Evolutionary conservation across 2,113 vertebrate species (phyloP), one percentile per base, ranked within the genome.

Genomic region (Scomber scombrus): DNA sequence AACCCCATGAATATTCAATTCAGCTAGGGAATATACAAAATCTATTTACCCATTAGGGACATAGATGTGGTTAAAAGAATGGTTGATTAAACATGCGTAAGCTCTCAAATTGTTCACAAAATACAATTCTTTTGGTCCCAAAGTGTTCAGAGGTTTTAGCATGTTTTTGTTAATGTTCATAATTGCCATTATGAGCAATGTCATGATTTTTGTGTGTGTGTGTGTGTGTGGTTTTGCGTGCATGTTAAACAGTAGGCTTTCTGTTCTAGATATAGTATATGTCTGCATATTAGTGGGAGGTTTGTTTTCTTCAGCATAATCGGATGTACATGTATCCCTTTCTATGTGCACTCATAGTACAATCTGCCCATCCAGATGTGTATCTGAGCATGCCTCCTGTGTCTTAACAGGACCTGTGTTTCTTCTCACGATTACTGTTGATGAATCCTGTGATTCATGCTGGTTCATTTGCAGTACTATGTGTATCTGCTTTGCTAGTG

Each of bases 1-100:
- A 85, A 80, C 47, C 78, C 9, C 0, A 75, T 82, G 78, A 85
- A 82, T 88, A 87, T 80, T 82, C 69, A 85, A 23, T 79, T 45
- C 71, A 55, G 72, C 14, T 43, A 21, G 65, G 65, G 60, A 80
- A 72, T 80, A 45, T 80, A 72, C 56, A 40, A 77, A 63, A 78
- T 75, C 46, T 50, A 46, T 71, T 62, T 74, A 72, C 19, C 78
- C 58, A 57, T 69, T 55, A 72, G 29, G 85, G 61, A 67, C 45
- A 21, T 19, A 58, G 70, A 88, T 88, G 71, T 84, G 66, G 49
- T 68, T 76, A 76, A 68, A 78, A 61, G 62, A 79, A 47, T 49
- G 51, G 51, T 29, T 78, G 84, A 86, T 83, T 60, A 70, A 80
- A 64, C 56, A 72, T 62, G 45, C 2, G 5, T 43, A 43, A 65